Evolutionary conservation across 2,797 vertebrate species (phyloP).

Genomic region (Liasis olivaceus): DNA sequence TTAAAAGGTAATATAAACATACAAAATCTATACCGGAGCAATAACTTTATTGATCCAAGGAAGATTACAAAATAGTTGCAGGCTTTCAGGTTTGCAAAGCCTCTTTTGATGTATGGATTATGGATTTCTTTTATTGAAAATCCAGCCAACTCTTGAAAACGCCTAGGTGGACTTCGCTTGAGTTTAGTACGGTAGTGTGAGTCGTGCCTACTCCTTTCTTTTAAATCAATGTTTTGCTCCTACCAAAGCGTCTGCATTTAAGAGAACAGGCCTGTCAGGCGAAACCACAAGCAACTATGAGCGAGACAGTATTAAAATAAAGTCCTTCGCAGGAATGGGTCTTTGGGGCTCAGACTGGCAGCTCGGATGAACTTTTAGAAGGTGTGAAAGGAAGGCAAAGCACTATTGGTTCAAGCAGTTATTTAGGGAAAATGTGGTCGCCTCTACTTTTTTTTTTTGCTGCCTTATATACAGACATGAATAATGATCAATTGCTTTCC

Average conservation of each 20-base stretch:
- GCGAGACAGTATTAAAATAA: conserved; percentile 1
- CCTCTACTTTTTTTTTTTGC: conserved; percentile 9
- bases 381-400: background rate
- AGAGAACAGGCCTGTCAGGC: background rate
- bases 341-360: background rate
- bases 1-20: background rate
- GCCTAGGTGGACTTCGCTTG: background rate
- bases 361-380: background rate
- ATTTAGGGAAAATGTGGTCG: conserved; percentile 13
- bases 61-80: background rate
- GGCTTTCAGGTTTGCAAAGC: background rate
- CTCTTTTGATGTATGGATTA: background rate
- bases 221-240: background rate
- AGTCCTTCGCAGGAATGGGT: conserved; percentile 2
- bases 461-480: conserved; percentile 46
- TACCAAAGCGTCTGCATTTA: background rate
- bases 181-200: background rate
- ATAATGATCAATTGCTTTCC: conserved; percentile 37
- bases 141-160: background rate
- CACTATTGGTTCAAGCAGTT: conserved; percentile 22
- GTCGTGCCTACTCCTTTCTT: background rate
- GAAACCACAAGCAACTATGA: background rate
- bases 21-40: background rate
- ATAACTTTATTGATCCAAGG: background rate
- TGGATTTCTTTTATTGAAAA: background rate